These are phyloP conservation scores for Scomber scombrus DNA, from an alignment of 2,113 vertebrate genomes.

Conservation along the genomic window DNA sequence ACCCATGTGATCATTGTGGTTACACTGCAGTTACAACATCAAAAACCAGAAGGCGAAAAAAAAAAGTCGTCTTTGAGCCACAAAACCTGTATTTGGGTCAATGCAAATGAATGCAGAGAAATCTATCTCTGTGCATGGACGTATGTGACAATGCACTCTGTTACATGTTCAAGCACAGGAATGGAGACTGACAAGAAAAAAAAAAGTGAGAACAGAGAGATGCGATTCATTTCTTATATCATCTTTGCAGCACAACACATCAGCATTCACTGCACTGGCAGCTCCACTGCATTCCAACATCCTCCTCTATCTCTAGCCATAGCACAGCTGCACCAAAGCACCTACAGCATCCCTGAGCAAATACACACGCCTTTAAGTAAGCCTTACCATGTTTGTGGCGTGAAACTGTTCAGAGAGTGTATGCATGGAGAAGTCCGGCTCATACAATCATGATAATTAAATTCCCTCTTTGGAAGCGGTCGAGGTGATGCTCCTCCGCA, in stretches of 20 bases:
- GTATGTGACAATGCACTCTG: conserved; percentile 19
- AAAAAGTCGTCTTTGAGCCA: conserved; percentile 27
- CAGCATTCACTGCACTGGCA: conserved; percentile 81
- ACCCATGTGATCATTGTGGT: conserved; percentile 60
- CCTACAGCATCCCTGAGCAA: conserved; percentile 64
- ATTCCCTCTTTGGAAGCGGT: conserved; percentile 58
- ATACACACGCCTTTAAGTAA: conserved; percentile 36
- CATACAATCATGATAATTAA: conserved; percentile 77
- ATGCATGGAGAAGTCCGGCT: conserved; percentile 82
- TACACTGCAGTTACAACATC: conserved; percentile 63
- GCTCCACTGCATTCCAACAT: conserved; percentile 82
- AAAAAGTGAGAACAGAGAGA: conserved; percentile 47
- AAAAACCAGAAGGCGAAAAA: conserved; percentile 54
- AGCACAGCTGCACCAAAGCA: conserved; percentile 79
- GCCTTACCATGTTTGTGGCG: conserved; percentile 83
- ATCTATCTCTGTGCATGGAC: conserved; percentile 27
- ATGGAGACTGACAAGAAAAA: conserved; percentile 24
- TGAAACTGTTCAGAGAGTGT: conserved; percentile 79
- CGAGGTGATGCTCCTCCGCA: conserved; percentile 34
- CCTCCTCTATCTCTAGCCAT: conserved; percentile 70
- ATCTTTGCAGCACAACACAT: conserved; percentile 78
- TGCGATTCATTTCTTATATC: conserved; percentile 62
- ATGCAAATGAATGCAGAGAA: conserved; percentile 77
- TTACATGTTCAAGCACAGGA: conserved; percentile 20
- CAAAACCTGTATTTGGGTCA: conserved; percentile 78